phyloP scores from a whole-genome alignment of 2,888 invertebrate genomes.

The Trachelus tabidus region DNA sequence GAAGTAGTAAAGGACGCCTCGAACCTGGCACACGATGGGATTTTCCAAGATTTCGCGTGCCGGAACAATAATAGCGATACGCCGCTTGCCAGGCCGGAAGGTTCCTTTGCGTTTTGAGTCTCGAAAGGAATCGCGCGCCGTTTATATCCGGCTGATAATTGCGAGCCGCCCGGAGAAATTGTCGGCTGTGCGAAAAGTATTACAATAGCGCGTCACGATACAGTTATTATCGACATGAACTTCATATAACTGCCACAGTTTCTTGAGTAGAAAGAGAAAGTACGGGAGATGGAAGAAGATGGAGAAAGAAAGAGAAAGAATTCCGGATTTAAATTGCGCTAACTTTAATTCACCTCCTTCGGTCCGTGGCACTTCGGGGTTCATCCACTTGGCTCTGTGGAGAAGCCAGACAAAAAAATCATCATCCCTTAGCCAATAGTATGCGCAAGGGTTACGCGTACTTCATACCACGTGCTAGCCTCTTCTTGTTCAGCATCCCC shows the following conservation, averaged over 20 bases:
- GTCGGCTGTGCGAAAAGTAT: slow-evolving; percentile 45
- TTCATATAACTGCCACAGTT: slow-evolving; percentile 31
- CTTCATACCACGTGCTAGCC: neutral
- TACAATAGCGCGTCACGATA: slow-evolving; percentile 58
- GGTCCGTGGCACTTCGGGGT: neutral
- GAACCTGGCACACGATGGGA: slow-evolving; percentile 18
- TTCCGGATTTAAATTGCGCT: neutral
- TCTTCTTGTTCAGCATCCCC: neutral
- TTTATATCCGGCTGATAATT: slow-evolving; percentile 55
- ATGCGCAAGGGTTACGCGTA: too few species aligned
- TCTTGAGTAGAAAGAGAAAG: neutral
- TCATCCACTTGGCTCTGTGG: neutral
- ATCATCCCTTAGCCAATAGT: neutral
- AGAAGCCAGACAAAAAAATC: neutral
- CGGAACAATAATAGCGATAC: slow-evolving; percentile 9
- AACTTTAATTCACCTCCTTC: neutral
- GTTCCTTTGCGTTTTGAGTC: slow-evolving; percentile 42
- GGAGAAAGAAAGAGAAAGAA: neutral
- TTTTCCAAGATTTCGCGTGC: slow-evolving; percentile 51
- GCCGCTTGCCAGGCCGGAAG: slow-evolving; percentile 13
- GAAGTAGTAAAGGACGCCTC: neutral
- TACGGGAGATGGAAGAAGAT: neutral
- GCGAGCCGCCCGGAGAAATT: slow-evolving; percentile 47
- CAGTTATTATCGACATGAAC: slow-evolving; percentile 63
- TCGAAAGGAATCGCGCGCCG: slow-evolving; percentile 42